phyloP scores from a whole-genome alignment of 2,113 vertebrate species.

The Atlantisia rogersi region DNA sequence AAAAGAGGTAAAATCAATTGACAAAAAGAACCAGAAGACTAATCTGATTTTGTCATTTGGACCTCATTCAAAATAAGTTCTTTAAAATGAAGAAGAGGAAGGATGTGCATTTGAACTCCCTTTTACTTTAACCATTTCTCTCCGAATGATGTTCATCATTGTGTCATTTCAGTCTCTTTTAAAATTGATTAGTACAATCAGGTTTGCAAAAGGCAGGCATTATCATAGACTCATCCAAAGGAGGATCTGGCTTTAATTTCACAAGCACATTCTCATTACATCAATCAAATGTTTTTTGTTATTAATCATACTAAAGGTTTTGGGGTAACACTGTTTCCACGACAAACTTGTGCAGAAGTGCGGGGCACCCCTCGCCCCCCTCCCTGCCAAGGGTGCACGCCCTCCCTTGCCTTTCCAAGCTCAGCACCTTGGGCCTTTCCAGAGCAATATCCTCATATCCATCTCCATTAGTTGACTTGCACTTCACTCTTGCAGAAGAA shows the following conservation, averaged over 20 bases:
- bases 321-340: neutral
- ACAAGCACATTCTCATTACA: neutral
- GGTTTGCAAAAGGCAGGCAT: neutral
- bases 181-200: neutral
- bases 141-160: neutral
- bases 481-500: neutral
- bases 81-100: neutral
- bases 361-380: rapidly evolving
- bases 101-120: neutral
- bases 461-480: neutral
- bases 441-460: neutral
- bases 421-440: neutral
- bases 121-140: neutral
- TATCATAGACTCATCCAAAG: neutral
- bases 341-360: rapidly evolving
- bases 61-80: neutral
- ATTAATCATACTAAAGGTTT: neutral
- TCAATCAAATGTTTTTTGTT: neutral
- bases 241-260: neutral
- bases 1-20: conserved; percentile 41
- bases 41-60: conserved; percentile 12
- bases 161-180: neutral
- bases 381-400: no score
- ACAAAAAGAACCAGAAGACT: neutral
- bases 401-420: neutral